phyloP scores from a whole-genome alignment of 2,797 vertebrate species.

The Bradypodion ventrale region DNA sequence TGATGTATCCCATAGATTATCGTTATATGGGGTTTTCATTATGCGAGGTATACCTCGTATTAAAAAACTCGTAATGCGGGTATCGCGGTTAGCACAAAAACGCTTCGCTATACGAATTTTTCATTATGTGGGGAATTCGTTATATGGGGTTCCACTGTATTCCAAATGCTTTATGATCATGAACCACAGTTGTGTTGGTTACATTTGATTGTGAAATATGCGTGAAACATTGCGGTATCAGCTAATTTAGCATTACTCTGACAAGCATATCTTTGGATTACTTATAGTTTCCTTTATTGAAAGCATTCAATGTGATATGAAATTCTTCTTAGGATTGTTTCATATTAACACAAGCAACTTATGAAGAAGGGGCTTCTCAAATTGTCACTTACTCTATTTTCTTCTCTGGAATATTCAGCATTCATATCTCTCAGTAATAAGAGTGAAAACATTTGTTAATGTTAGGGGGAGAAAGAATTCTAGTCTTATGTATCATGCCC shows the following conservation, averaged over 20 bases:
- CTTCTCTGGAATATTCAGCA: not conserved
- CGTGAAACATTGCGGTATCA: slow-evolving; percentile 36
- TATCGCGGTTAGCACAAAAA: too few species aligned
- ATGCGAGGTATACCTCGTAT: too few species aligned
- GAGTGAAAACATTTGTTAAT: not conserved
- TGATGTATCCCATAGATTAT: too few species aligned
- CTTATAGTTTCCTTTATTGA: slow-evolving; percentile 37
- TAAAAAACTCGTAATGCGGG: too few species aligned
- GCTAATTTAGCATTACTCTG: not conserved
- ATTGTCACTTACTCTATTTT: not conserved
- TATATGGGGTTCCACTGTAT: too few species aligned
- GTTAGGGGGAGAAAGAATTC: not conserved
- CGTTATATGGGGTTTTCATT: too few species aligned
- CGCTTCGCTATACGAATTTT: too few species aligned
- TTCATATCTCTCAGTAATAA: not conserved
- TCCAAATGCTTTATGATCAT: too few species aligned
- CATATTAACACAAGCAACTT: not conserved
- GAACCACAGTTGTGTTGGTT: slow-evolving; percentile 29
- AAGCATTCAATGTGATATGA: not conserved
- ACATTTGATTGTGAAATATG: slow-evolving; percentile 35
- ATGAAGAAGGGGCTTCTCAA: not conserved
- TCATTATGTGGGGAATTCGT: too few species aligned
- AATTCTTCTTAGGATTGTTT: not conserved
- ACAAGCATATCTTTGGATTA: slow-evolving; percentile 39
- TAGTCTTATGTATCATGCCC: not conserved